Conservation (phyloP, 2,888 invertebrate genomes). For the Priocnemis perturbator region DNA sequence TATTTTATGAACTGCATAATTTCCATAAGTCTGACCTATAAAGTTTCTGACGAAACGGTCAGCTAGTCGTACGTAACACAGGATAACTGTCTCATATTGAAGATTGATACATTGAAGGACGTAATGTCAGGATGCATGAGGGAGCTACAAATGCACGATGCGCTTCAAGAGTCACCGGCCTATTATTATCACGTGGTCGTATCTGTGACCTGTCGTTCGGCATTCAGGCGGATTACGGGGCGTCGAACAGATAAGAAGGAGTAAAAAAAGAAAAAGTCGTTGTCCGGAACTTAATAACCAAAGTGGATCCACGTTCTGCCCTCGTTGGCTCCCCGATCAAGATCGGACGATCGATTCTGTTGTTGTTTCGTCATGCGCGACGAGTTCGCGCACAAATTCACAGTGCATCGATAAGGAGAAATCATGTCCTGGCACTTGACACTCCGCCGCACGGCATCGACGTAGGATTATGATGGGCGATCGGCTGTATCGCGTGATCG, state of each 20-base stretch:
- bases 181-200: slow-evolving; percentile 11
- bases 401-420: too few species aligned
- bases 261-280: background rate
- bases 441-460: too few species aligned
- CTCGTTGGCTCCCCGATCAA: background rate
- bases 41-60: background rate
- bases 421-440: too few species aligned
- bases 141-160: background rate
- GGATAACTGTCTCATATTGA: background rate
- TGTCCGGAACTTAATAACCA: slow-evolving; percentile 2
- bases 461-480: too few species aligned
- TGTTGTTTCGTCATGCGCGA: too few species aligned
- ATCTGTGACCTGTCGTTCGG: background rate
- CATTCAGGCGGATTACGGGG: background rate
- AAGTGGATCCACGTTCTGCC: slow-evolving; percentile 4
- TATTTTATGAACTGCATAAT: background rate
- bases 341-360: slow-evolving; percentile 5
- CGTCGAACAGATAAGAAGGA: background rate
- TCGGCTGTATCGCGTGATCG: too few species aligned
- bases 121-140: background rate
- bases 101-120: background rate
- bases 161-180: background rate
- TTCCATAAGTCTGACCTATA: background rate
- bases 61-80: background rate
- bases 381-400: too few species aligned